Evolutionary conservation across 2,888 invertebrate genomes (phyloP).

Genomic region (Torymus tubicola): DNA sequence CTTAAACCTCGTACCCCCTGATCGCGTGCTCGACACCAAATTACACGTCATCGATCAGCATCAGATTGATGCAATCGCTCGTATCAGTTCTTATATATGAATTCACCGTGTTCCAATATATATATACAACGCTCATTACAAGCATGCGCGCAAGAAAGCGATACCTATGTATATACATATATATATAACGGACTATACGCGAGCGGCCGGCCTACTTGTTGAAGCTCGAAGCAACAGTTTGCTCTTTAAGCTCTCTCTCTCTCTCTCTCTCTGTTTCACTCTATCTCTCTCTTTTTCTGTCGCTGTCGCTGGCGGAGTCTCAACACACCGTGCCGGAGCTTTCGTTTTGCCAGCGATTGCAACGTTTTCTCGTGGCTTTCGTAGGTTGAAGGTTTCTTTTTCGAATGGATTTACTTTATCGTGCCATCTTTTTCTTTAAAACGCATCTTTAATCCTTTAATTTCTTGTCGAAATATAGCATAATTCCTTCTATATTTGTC

Average conservation of each 20-base stretch:
- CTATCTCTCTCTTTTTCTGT: not conserved
- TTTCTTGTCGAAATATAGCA: too few relatives aligned
- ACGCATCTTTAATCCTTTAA: too few relatives aligned
- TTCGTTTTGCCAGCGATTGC: too few relatives aligned
- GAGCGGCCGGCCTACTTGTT: slow-evolving; percentile 68
- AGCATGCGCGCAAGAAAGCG: slow-evolving; percentile 18
- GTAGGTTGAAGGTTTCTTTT: too few relatives aligned
- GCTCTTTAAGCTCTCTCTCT: slow-evolving; percentile 65
- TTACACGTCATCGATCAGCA: not conserved
- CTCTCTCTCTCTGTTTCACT: not conserved
- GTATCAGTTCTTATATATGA: not conserved
- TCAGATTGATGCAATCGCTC: not conserved
- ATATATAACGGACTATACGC: not conserved
- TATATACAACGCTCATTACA: not conserved
- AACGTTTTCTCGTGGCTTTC: not conserved
- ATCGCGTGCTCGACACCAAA: slow-evolving; percentile 9
- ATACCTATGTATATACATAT: not conserved
- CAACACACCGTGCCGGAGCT: too few relatives aligned
- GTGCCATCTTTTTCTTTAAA: too few relatives aligned
- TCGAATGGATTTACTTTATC: too few relatives aligned
- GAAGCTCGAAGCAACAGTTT: slow-evolving; percentile 75
- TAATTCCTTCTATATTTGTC: too few relatives aligned
- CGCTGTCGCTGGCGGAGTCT: too few relatives aligned
- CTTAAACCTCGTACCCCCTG: too few relatives aligned
- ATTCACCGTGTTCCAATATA: not conserved